Evolutionary conservation across 2,113 vertebrate species (phyloP).

Genomic region (Caranx ignobilis): DNA sequence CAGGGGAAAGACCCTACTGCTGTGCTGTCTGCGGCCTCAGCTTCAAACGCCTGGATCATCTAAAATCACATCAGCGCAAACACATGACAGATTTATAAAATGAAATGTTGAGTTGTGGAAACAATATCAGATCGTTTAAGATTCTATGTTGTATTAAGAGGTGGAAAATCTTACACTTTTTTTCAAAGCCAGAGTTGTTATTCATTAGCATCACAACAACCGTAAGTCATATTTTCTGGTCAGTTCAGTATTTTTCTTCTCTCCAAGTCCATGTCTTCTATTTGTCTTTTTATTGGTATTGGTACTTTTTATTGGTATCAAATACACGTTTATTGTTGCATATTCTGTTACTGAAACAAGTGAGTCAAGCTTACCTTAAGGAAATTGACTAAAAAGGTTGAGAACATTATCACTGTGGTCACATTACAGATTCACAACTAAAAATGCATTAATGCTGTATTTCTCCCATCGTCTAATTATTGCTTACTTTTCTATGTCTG

Average conservation of each 20-base stretch:
- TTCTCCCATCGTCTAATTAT: background rate
- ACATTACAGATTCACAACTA: slow-evolving; percentile 6
- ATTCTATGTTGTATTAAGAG: background rate
- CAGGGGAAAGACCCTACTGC: slow-evolving; percentile 84
- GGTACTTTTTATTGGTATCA: background rate
- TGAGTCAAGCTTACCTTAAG: background rate
- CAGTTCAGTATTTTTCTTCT: background rate
- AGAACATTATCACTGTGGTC: slow-evolving; percentile 2
- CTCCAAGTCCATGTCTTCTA: background rate
- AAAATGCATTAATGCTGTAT: background rate
- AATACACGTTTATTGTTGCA: slow-evolving; percentile 4
- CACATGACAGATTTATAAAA: slow-evolving; percentile 68
- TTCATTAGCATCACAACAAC: background rate
- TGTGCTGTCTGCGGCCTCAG: slow-evolving; percentile 83
- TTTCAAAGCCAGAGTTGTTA: background rate
- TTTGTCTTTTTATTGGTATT: background rate
- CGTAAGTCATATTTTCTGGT: background rate
- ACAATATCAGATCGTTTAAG: background rate
- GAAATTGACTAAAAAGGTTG: background rate
- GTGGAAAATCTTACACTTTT: background rate
- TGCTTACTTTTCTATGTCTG: background rate
- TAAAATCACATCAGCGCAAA: slow-evolving; percentile 83
- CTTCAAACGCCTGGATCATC: slow-evolving; percentile 85
- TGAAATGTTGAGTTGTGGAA: background rate
- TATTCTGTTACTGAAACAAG: slow-evolving; percentile 23